Evolutionary conservation across 2,797 vertebrate genomes (phyloP).

Genomic region (Crypturellus tataupa): DNA sequence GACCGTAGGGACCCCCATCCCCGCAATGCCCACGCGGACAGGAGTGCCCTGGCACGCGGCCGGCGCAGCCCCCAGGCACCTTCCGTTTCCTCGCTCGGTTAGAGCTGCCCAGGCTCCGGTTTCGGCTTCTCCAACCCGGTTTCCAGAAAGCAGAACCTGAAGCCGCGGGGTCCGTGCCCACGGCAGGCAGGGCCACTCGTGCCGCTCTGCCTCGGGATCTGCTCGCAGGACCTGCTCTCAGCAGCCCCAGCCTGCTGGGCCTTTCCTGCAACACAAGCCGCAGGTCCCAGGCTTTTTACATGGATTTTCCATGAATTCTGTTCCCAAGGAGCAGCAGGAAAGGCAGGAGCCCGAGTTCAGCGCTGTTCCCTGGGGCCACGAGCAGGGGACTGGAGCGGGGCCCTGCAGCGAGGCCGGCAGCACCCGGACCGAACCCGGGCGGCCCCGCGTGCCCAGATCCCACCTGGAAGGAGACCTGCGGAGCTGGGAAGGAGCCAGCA

Average conservation of each 20-base stretch:
- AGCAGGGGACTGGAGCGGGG: no score
- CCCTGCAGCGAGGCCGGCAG: no score
- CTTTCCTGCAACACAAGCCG: rapidly evolving
- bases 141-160: conserved; percentile 67
- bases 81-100: conserved; percentile 54
- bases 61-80: background rate
- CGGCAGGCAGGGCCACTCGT: background rate
- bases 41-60: background rate
- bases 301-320: background rate
- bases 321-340: background rate
- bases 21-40: no score
- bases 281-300: background rate
- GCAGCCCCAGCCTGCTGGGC: background rate
- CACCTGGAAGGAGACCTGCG: background rate
- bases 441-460: no score
- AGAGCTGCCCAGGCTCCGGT: background rate
- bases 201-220: background rate
- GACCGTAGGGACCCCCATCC: no score
- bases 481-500: background rate
- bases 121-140: conserved; percentile 49
- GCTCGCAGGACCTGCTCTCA: background rate
- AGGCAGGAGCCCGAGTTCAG: background rate
- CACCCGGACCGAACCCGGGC: no score
- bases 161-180: conserved; percentile 5
- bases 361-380: background rate